Evolutionary conservation across 2,113 vertebrate genomes (phyloP).

Genomic region (Lepidothrix coronata): DNA sequence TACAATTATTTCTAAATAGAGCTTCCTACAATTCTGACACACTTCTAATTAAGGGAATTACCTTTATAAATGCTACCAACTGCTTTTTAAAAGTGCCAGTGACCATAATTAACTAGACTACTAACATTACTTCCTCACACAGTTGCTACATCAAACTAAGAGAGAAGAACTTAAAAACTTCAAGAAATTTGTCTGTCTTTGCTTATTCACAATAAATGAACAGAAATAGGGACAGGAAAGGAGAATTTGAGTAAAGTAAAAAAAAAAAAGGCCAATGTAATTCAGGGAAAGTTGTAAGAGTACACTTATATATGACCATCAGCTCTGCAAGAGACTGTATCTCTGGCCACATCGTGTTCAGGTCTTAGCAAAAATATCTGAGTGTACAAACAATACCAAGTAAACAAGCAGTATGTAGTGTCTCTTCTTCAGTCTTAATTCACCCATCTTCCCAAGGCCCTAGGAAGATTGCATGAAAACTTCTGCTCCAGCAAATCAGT

Average conservation of each 20-base stretch:
- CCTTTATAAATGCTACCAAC: background rate
- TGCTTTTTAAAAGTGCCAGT: background rate
- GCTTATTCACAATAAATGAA: background rate
- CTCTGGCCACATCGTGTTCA: background rate
- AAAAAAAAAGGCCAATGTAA: background rate
- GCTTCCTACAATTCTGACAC: background rate
- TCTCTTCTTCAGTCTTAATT: background rate
- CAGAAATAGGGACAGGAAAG: background rate
- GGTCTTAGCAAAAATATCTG: accelerated
- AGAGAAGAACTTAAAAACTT: background rate
- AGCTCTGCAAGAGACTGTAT: background rate
- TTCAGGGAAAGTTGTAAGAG: background rate
- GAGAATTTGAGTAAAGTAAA: background rate
- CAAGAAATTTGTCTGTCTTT: background rate
- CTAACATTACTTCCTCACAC: background rate
- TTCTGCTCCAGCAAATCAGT: background rate
- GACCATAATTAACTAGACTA: background rate
- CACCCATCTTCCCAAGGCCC: background rate
- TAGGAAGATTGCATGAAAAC: background rate
- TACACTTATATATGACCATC: accelerated
- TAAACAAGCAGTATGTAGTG: background rate
- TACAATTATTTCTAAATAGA: background rate
- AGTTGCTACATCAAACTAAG: background rate
- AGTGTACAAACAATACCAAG: background rate
- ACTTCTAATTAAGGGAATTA: background rate